Evolutionary conservation across 2,888 invertebrate genomes (phyloP).

Genomic region (Digitonthophagus gazella): DNA sequence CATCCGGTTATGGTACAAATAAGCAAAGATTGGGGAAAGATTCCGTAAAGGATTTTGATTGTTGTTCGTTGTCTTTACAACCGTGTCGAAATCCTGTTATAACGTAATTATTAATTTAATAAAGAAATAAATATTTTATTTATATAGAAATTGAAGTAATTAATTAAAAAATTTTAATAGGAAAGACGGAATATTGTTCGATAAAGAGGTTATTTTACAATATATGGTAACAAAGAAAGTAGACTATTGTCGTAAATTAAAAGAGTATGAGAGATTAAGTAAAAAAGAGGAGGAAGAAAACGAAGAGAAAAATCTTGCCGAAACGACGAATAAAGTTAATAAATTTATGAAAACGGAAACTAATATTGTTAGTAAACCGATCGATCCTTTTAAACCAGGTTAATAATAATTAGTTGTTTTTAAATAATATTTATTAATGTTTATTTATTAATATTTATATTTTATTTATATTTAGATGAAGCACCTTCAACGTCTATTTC

Average conservation of each 20-base stretch:
- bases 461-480: constrained; percentile 30
- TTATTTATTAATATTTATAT: not conserved
- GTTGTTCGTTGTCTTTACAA: constrained; percentile 94
- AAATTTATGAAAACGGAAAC: constrained; percentile 82
- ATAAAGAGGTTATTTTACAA: constrained; percentile 94
- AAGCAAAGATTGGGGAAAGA: constrained; percentile 88
- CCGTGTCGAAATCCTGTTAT: constrained; percentile 93
- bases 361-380: constrained; percentile 62
- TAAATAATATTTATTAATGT: constrained; percentile 6
- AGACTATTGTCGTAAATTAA: constrained; percentile 83
- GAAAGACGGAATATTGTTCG: constrained; percentile 90
- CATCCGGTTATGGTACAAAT: constrained; percentile 91
- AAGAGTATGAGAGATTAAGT: constrained; percentile 88
- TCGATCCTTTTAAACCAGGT: constrained; percentile 47
- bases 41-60: constrained; percentile 94
- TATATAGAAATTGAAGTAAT: not conserved
- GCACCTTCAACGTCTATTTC: constrained; percentile 56
- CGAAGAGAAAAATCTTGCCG: constrained; percentile 68
- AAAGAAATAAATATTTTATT: not conserved
- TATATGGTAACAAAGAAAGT: constrained; percentile 93
- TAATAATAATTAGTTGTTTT: not conserved
- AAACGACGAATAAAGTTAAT: constrained; percentile 71
- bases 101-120: constrained; percentile 58
- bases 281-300: constrained; percentile 71
- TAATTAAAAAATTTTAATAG: constrained; percentile 38